Evolutionary conservation across 2,113 vertebrate species (phyloP).

Genomic region (Cathartes aura): DNA sequence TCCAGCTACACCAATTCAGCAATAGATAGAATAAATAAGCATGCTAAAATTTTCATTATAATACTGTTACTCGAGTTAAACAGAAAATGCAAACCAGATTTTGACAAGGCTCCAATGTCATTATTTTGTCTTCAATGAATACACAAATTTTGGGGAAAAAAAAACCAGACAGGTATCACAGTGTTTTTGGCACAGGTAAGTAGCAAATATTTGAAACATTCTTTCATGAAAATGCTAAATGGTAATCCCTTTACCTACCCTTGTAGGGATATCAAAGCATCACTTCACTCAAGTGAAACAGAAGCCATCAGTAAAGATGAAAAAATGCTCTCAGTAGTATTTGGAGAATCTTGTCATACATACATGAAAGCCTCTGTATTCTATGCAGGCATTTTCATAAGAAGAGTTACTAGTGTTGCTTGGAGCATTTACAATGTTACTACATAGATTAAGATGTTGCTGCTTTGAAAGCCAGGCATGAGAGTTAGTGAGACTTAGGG

Average conservation of each 20-base stretch:
- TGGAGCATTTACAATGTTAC: background rate
- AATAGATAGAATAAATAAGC: background rate
- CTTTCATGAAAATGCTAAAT: background rate
- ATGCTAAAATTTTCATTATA: background rate
- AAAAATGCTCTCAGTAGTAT: background rate
- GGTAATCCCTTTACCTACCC: background rate
- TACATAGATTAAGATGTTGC: background rate
- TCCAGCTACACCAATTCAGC: background rate
- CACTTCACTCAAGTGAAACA: background rate
- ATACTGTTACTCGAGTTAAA: background rate
- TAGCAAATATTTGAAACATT: background rate
- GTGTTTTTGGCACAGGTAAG: background rate
- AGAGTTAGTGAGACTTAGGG: accelerated
- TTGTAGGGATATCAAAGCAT: background rate
- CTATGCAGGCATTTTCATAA: background rate
- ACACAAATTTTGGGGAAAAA: accelerated
- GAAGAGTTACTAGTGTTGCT: background rate
- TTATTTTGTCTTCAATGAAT: background rate
- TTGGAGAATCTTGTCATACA: background rate
- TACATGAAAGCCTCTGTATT: accelerated
- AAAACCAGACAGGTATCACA: accelerated
- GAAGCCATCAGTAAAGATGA: background rate
- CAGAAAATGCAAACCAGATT: background rate
- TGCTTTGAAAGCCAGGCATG: background rate
- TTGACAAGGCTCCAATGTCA: background rate